Conservation (phyloP, 1,140 invertebrate genomes). For the Nasonia vitripennis region DNA sequence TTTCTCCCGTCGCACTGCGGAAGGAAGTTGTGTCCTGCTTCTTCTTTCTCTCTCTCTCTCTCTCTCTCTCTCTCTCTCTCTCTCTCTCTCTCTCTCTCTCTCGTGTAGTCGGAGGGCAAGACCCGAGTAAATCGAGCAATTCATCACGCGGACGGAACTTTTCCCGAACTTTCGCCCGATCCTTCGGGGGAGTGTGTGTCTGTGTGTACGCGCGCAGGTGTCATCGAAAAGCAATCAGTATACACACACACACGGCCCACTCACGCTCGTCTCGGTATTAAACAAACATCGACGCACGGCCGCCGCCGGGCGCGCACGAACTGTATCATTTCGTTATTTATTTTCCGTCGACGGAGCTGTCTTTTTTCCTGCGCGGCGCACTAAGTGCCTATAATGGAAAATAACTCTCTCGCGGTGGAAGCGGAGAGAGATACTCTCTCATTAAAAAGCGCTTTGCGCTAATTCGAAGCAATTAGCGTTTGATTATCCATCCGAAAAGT, state of each 20-base stretch:
- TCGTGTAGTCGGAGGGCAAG: not conserved
- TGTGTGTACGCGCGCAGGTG: not conserved
- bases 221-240: constrained; percentile 10
- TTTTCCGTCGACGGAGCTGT: constrained; percentile 4
- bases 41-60: no score
- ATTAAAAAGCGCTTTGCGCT: not conserved
- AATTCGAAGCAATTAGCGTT: not conserved
- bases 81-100: not conserved
- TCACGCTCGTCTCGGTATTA: not conserved
- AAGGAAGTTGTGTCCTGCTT: not conserved
- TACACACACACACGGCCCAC: not conserved
- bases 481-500: not conserved
- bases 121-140: not conserved
- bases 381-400: no score
- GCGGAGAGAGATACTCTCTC: no score
- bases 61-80: no score
- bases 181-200: not conserved
- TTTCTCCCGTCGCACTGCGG: not conserved
- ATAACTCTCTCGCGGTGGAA: no score
- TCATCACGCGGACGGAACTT: not conserved
- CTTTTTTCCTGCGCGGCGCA: not conserved
- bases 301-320: not conserved
- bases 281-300: not conserved
- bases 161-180: not conserved
- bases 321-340: constrained; percentile 32